Evolutionary conservation across 2,888 invertebrate species (phyloP).

Genomic region (Yponomeuta sedellus): DNA sequence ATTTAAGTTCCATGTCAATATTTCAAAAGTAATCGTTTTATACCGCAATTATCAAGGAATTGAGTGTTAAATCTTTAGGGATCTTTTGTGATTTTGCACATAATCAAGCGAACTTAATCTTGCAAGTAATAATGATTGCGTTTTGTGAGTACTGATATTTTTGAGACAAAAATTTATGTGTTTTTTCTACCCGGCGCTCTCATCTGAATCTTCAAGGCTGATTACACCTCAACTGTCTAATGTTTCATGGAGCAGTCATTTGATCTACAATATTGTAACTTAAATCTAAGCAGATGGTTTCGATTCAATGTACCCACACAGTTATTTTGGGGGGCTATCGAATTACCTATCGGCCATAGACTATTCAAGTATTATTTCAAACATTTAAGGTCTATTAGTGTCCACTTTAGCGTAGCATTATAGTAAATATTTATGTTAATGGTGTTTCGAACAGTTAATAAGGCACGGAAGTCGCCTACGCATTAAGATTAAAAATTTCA

Average conservation of each 20-base stretch:
- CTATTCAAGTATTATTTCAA: neutral
- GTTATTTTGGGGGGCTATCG: neutral
- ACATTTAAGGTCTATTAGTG: constrained; percentile 18
- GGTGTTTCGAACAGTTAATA: constrained; percentile 33
- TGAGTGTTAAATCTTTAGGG: too few relatives aligned
- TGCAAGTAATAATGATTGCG: neutral
- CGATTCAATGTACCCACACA: neutral
- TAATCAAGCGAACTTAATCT: too few relatives aligned
- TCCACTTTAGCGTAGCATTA: constrained; percentile 15
- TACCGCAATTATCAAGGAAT: too few relatives aligned
- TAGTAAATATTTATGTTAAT: constrained; percentile 30
- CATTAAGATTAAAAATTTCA: constrained; percentile 42
- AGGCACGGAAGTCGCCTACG: constrained; percentile 54
- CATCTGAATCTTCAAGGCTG: constrained; percentile 28
- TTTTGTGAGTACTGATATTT: neutral
- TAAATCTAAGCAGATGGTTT: neutral
- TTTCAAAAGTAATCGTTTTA: too few relatives aligned
- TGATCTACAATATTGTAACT: neutral
- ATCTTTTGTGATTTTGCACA: too few relatives aligned
- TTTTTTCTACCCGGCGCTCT: neutral
- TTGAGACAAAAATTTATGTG: neutral
- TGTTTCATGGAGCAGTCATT: constrained; percentile 15
- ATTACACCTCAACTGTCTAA: constrained; percentile 48
- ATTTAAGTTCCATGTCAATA: too few relatives aligned
- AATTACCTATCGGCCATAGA: neutral